Percentiles rank a stretch among this genome's conserved stretches.
Conservation (phyloP, 2,797 vertebrate genomes). For the Melanotaenia trifasciata region DNA sequence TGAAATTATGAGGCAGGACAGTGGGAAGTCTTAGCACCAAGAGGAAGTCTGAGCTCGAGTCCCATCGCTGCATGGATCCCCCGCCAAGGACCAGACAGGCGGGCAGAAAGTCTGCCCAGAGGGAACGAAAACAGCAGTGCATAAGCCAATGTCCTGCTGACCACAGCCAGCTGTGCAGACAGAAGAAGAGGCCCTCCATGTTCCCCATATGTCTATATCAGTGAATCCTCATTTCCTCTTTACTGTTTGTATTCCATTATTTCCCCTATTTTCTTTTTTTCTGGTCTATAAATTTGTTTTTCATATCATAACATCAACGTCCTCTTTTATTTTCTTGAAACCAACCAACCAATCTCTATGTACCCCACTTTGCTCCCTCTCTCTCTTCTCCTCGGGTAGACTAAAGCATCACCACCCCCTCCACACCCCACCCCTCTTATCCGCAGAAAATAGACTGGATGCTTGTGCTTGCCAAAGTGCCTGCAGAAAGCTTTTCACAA, state of each 20-base stretch:
- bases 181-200: slow-evolving; percentile 23
- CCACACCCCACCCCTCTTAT: slow-evolving; percentile 43
- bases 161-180: slow-evolving; percentile 68
- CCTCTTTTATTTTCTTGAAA: slow-evolving; percentile 6
- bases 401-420: slow-evolving; percentile 54
- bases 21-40: slow-evolving; percentile 29
- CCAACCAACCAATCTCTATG: slow-evolving; percentile 19
- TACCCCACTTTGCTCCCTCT: slow-evolving; percentile 18
- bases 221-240: slow-evolving; percentile 20
- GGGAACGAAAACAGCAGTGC: slow-evolving; percentile 30
- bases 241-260: slow-evolving; percentile 4
- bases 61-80: slow-evolving; percentile 22
- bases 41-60: slow-evolving; percentile 36
- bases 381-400: slow-evolving; percentile 42
- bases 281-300: slow-evolving; percentile 51
- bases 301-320: slow-evolving; percentile 34
- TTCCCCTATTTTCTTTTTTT: slow-evolving; percentile 15
- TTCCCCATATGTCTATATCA: slow-evolving; percentile 38
- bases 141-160: slow-evolving; percentile 48
- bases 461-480: slow-evolving; percentile 74
- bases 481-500: slow-evolving; percentile 71
- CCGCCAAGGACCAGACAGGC: slow-evolving; percentile 31
- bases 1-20: not conserved
- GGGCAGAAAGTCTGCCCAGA: slow-evolving; percentile 22
- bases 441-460: slow-evolving; percentile 73